A percentile compares a stretch with the other conserved stretches of the same genome.
Evolutionary conservation across 1,140 invertebrate species (phyloP).

Genomic region (Ganaspis sp.): DNA sequence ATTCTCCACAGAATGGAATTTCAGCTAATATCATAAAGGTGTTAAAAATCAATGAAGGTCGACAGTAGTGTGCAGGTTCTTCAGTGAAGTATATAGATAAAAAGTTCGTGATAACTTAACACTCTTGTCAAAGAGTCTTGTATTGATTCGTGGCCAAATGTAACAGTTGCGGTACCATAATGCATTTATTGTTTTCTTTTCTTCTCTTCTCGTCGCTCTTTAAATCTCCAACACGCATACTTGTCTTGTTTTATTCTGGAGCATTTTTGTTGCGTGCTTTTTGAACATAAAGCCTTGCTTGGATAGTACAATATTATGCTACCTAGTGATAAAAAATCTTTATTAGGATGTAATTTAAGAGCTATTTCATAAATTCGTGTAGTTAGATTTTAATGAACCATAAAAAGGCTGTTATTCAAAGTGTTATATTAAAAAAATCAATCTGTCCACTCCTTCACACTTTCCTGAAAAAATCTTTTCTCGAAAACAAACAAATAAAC

Average conservation of each 20-base stretch:
- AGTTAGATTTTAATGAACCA: constrained; percentile 17
- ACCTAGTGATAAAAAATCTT: neutral
- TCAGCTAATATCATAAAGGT: constrained; percentile 22
- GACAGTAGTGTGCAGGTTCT: neutral
- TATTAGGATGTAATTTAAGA: constrained; percentile 3
- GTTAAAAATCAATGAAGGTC: constrained; percentile 29
- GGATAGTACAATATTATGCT: neutral
- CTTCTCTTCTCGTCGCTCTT: too few species aligned
- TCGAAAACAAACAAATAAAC: too few species aligned
- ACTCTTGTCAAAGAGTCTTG: neutral
- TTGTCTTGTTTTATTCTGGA: neutral
- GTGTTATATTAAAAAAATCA: neutral
- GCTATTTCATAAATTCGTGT: constrained; percentile 10
- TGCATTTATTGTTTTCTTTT: neutral
- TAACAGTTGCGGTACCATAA: neutral
- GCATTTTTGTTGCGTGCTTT: constrained; percentile 11
- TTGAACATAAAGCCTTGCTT: neutral
- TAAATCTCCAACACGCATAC: neutral
- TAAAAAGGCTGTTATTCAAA: neutral
- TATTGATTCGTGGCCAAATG: neutral
- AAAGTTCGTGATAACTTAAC: neutral
- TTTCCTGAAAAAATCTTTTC: neutral
- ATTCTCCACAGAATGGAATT: constrained; percentile 17
- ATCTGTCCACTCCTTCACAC: neutral
- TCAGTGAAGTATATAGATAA: neutral